Evolutionary conservation across 2,888 invertebrate genomes (phyloP).

Genomic region (Drosophila buzzatii): DNA sequence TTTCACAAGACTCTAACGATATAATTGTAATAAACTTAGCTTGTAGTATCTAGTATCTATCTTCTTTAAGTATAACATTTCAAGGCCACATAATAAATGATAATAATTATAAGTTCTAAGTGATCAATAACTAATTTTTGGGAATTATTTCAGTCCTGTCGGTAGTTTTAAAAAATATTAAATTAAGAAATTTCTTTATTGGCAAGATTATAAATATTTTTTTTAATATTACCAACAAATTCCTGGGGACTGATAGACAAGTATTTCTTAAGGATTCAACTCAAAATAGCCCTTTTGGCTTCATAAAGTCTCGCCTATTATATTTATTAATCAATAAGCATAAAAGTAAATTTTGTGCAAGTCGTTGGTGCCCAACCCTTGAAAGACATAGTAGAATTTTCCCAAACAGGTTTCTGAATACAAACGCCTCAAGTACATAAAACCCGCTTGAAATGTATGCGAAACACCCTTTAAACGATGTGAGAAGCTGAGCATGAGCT

Average conservation of each 20-base stretch:
- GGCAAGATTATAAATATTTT: too few species aligned
- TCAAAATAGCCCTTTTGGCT: background rate
- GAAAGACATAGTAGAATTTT: background rate
- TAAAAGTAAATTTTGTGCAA: slow-evolving; percentile 10
- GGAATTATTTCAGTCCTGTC: too few species aligned
- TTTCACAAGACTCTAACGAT: too few species aligned
- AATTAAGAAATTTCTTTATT: too few species aligned
- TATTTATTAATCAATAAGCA: slow-evolving; percentile 2
- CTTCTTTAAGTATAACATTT: too few species aligned
- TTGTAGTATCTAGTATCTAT: too few species aligned
- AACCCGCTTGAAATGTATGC: slow-evolving; percentile 23
- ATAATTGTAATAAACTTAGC: too few species aligned
- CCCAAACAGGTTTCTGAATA: background rate
- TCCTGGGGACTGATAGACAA: background rate
- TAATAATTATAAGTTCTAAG: too few species aligned
- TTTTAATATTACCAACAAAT: background rate
- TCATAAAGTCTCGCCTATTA: background rate
- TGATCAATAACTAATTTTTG: too few species aligned
- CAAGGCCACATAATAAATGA: too few species aligned
- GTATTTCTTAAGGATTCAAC: background rate
- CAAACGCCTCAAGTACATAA: slow-evolving; percentile 28
- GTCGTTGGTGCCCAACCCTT: background rate
- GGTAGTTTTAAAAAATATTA: background rate
- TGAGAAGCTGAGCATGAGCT: background rate
- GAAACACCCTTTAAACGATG: slow-evolving; percentile 51